phyloP scores from a whole-genome alignment of 2,888 invertebrate species.

The Drepana falcataria region DNA sequence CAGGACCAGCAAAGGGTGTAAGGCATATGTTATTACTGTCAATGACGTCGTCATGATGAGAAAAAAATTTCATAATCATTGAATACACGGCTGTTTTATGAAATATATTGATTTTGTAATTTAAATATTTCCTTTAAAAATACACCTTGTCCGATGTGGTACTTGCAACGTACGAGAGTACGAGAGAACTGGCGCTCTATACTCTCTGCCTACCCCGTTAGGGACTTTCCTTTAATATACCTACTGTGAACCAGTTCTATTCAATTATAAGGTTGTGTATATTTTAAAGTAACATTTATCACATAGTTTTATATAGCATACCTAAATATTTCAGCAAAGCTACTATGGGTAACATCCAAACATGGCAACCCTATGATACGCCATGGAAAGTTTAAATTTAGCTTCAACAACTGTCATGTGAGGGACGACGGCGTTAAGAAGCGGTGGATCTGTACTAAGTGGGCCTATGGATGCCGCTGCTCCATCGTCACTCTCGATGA shows the following conservation, averaged over 20 bases:
- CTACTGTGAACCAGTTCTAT: no score
- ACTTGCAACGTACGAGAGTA: no score
- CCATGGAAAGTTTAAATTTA: not conserved
- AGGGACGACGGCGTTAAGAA: slow-evolving; percentile 6
- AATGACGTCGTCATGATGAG: slow-evolving; percentile 9
- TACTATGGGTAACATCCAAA: slow-evolving; percentile 9
- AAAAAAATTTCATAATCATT: slow-evolving; percentile 11
- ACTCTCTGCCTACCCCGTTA: no score
- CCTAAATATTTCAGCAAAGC: slow-evolving; percentile 12
- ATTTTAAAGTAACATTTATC: no score
- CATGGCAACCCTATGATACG: not conserved
- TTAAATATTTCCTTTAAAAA: not conserved
- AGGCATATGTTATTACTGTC: slow-evolving; percentile 13
- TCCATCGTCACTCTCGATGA: slow-evolving; percentile 3
- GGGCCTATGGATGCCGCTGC: slow-evolving; percentile 5
- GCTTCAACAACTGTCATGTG: not conserved
- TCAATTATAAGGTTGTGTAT: no score
- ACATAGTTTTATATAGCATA: no score
- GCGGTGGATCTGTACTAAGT: slow-evolving; percentile 9
- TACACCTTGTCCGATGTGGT: no score
- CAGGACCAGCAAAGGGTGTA: slow-evolving; percentile 14
- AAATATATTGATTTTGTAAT: slow-evolving; percentile 1
- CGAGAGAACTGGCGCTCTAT: no score
- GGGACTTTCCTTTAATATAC: no score
- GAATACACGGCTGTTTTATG: not conserved